Evolutionary conservation across 2,113 vertebrate species (phyloP), one percentile per base, ranked within the genome.

Genomic region (Aegotheles bennettii): DNA sequence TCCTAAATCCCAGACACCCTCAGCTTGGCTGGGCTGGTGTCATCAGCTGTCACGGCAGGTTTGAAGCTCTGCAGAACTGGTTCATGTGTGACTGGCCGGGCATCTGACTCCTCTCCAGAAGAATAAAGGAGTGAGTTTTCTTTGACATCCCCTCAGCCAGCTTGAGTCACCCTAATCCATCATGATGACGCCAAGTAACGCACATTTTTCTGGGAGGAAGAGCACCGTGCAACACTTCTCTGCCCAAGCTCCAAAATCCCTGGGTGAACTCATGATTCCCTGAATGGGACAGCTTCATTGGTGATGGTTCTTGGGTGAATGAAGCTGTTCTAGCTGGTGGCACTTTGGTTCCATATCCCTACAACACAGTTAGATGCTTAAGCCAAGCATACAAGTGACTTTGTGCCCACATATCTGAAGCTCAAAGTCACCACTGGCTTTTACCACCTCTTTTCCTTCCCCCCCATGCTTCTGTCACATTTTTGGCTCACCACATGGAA

Each of bases 51-150:
- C 14, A 48, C 1, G 5, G 59, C 57, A 29, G 51, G 74, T 64
- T 80, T 64, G 93, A 50, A 64, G 89, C 18, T 2, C 89, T 54
- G 90, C 77, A 71, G 73, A 63, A 93, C 95, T 91, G 93, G 95
- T 96, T 96, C 5, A 0, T 50, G 81, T 31, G 50, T 64, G 84
- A 73, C 61, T 2, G 6, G 43, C 70, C 70, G 26, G 29, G 93
- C 65, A 25, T 19, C 43, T 79, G 71, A 65, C 3, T 29, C 76
- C 48, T 68, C 64, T 48, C 43, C 4, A 0, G 56, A 65, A 0
- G 48, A 76, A 81, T 82, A 59, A 94, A 89, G 64, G 64, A 53
- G 13, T 92, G 90, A 82, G 19, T 54, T 89, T 61, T 51, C 86
- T 61, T 57, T 63, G 76, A 33, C 7, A 0, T 89, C 86, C 86